phyloP scores from a whole-genome alignment of 2,888 invertebrate species.

The Laothoe populi region DNA sequence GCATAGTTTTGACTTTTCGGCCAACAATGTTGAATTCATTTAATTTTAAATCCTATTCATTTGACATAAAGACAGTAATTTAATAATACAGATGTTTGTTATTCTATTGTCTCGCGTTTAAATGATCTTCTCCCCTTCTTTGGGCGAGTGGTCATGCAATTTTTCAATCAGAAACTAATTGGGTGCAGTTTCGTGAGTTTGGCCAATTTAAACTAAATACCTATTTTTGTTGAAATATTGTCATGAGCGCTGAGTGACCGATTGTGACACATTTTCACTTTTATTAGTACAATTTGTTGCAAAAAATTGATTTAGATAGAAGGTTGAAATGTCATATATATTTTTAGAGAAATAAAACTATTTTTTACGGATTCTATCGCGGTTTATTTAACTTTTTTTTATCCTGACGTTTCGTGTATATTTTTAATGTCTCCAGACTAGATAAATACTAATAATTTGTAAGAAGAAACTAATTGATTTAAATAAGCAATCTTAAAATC shows the following conservation, averaged over 20 bases:
- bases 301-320: slow-evolving; percentile 3
- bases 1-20: slow-evolving; percentile 49
- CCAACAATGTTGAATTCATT: slow-evolving; percentile 32
- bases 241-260: slow-evolving; percentile 15
- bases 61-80: slow-evolving; percentile 44
- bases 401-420: no score
- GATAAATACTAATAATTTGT: no score
- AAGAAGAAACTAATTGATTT: no score
- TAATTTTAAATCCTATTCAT: slow-evolving; percentile 47
- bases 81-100: slow-evolving; percentile 39
- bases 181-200: slow-evolving; percentile 42
- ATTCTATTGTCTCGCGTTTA: slow-evolving; percentile 41
- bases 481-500: no score
- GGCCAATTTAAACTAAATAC: slow-evolving; percentile 21
- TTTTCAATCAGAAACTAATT: slow-evolving; percentile 74
- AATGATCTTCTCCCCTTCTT: slow-evolving; percentile 56
- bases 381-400: no score
- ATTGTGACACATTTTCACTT: slow-evolving; percentile 1
- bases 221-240: slow-evolving; percentile 23
- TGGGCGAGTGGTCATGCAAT: slow-evolving; percentile 71
- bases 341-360: no score
- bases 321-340: not conserved
- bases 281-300: not conserved
- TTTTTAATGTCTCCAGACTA: no score
- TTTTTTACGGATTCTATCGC: no score